Evolutionary conservation across 1,140 invertebrate genomes (phyloP), one percentile per base, ranked within the genome.

Genomic region (Drosophila rhopaloa): DNA sequence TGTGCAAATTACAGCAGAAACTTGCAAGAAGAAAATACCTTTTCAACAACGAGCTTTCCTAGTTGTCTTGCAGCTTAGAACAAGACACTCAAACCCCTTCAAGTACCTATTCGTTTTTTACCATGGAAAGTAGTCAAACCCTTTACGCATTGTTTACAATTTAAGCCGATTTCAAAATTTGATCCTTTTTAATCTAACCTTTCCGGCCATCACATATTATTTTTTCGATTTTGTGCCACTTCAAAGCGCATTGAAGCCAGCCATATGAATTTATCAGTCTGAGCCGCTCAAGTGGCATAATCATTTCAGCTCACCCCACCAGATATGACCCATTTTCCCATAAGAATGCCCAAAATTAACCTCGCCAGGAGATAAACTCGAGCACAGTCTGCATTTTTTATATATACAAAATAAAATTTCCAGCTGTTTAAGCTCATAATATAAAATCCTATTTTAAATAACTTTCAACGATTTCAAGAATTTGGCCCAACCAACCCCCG

Each of bases 231-330:
- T 60, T 63, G 51, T 73, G 81, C 76, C 81, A 84, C 81, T 84
- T 84, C 73, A 84, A 76, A 84, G 81, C 68, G 62, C 73, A 70
- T 37, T 62, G 63, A 70, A 70, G 78, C 81, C 58, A 35, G 66
- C 41, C 81, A 81, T 84, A 84, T 84, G 82, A 82, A 70, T 65
- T 77, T 67, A 63, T 74, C 68, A 81, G 70, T 62, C 57, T 81
- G 76, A 84, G 81, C 81, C 68, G 77, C 81, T 84, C 81, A 84
- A 83, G 81, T 83, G 81, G 81, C 81, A 83, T 80, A 83, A 85
- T 84, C 65, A 55, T 40, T 43, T 35, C 41, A n/a, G 35, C 41
- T 14, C 62, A 56, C 43, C 63, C 63, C 29, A 8, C 59, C 27
- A 38, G 37, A 43, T 53, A 61, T 51, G 60, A 51, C 60, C 65